Conservation (phyloP, 2,113 vertebrate species). For the Peucedramus taeniatus region DNA sequence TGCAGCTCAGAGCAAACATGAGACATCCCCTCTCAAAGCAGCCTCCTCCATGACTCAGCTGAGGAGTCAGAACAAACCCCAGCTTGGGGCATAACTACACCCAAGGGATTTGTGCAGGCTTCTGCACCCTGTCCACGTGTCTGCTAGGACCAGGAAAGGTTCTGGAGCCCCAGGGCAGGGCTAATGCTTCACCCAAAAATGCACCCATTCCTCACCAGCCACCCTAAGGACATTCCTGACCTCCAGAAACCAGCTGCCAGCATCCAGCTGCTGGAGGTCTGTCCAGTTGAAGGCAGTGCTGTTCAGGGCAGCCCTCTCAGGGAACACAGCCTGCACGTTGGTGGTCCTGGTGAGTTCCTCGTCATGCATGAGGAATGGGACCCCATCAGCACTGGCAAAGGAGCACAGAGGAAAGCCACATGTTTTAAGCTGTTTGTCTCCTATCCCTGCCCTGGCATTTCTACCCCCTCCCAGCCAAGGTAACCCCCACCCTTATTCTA, state of each 20-base stretch:
- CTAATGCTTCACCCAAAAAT: neutral
- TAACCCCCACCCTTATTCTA: neutral
- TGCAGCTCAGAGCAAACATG: neutral
- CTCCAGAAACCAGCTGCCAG: conserved; percentile 91
- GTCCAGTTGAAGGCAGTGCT: conserved; percentile 77
- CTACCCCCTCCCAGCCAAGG: neutral
- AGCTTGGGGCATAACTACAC: neutral
- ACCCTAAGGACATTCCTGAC: conserved; percentile 68
- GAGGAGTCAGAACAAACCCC: conserved; percentile 1
- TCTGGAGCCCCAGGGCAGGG: neutral
- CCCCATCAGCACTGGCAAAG: conserved; percentile 69
- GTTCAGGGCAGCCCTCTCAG: neutral
- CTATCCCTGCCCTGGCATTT: neutral
- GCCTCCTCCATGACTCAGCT: neutral
- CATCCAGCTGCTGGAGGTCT: conserved; percentile 79
- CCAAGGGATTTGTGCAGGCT: neutral
- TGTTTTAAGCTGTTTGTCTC: neutral
- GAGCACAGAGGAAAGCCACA: neutral
- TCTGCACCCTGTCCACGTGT: neutral
- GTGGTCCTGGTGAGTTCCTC: conserved; percentile 84
- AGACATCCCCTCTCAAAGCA: neutral
- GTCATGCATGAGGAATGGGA: conserved; percentile 93
- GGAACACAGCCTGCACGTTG: conserved; percentile 74
- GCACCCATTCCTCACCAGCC: neutral
- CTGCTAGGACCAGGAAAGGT: neutral